These are phyloP conservation scores for Bombus turneri DNA, from an alignment of 1,140 invertebrate species.

Conservation along the genomic window DNA sequence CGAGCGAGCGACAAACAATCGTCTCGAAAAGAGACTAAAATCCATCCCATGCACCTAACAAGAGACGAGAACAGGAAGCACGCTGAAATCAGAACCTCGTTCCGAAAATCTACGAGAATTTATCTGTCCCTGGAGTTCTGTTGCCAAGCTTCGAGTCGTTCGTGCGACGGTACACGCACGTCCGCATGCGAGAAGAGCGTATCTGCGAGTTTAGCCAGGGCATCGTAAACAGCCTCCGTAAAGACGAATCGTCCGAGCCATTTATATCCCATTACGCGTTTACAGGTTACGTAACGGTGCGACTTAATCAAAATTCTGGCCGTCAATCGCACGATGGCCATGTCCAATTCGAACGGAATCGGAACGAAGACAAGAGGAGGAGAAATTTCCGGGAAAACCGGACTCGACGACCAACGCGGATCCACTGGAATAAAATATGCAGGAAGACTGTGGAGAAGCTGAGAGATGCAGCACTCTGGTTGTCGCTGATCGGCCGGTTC, in stretches of 20 bases:
- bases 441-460: background rate
- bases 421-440: background rate
- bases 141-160: background rate
- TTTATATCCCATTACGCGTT: constrained; percentile 22
- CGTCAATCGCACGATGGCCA: background rate
- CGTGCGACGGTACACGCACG: background rate
- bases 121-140: constrained; percentile 28
- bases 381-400: background rate
- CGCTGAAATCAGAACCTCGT: background rate
- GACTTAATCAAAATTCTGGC: background rate
- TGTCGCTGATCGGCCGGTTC: constrained; percentile 38
- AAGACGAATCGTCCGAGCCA: constrained; percentile 11
- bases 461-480: constrained; percentile 26
- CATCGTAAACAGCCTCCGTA: constrained; percentile 44
- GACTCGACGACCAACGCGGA: background rate
- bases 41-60: background rate
- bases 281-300: constrained; percentile 15
- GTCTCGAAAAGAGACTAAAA: constrained; percentile 15
- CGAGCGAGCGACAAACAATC: background rate
- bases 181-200: background rate
- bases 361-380: background rate
- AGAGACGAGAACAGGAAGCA: constrained; percentile 54
- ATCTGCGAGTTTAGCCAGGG: constrained; percentile 34
- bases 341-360: background rate
- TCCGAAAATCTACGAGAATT: background rate